phyloP scores from a whole-genome alignment of 2,888 invertebrate species.

The Cistogaster globosa region DNA sequence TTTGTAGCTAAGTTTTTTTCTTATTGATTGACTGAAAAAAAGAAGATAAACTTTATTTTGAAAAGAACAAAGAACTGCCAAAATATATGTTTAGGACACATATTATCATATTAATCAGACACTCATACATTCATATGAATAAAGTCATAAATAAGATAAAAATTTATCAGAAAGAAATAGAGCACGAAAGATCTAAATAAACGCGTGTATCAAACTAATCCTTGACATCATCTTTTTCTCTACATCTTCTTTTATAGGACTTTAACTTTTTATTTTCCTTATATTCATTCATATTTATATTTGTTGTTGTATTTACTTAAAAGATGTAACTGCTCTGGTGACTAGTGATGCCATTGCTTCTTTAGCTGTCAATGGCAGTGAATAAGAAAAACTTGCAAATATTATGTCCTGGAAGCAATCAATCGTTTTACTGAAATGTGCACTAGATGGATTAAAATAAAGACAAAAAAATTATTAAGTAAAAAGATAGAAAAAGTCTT shows the following conservation, averaged over 20 bases:
- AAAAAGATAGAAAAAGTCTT: slow-evolving; percentile 77
- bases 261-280: slow-evolving; percentile 37
- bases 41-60: not conserved
- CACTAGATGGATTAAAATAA: slow-evolving; percentile 73
- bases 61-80: slow-evolving; percentile 20
- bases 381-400: slow-evolving; percentile 79
- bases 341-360: slow-evolving; percentile 58
- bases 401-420: slow-evolving; percentile 81
- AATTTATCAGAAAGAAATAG: slow-evolving; percentile 33
- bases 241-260: not conserved
- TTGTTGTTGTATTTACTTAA: slow-evolving; percentile 45
- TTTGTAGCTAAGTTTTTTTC: slow-evolving; percentile 18
- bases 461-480: slow-evolving; percentile 73
- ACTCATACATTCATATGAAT: slow-evolving; percentile 49
- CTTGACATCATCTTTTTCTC: slow-evolving; percentile 74
- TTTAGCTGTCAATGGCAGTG: slow-evolving; percentile 66
- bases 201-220: slow-evolving; percentile 80
- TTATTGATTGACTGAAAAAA: slow-evolving; percentile 58
- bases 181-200: slow-evolving; percentile 73
- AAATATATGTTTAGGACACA: slow-evolving; percentile 42
- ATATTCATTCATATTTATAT: slow-evolving; percentile 11
- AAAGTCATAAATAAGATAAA: slow-evolving; percentile 52
- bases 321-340: slow-evolving; percentile 63
- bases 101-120: slow-evolving; percentile 19
- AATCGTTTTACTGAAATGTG: slow-evolving; percentile 82